Conservation (phyloP, 1,140 invertebrate species). For the Trypoxylus dichotomus region DNA sequence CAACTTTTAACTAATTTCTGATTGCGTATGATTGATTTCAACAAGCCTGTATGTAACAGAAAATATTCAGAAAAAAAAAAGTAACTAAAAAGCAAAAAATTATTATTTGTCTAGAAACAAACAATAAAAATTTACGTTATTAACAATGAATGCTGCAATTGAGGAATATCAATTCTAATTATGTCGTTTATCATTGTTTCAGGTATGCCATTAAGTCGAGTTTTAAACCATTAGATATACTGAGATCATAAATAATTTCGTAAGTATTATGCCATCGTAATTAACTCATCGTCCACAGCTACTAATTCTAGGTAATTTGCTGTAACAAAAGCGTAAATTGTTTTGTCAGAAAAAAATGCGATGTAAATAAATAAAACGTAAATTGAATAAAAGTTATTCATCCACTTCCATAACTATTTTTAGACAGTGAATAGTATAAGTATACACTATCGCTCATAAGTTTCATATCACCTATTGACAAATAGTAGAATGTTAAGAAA, state of each 20-base stretch:
- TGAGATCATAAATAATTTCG: conserved; percentile 7
- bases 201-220: neutral
- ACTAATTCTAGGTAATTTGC: neutral
- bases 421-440: neutral
- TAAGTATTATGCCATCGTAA: neutral
- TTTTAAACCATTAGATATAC: neutral
- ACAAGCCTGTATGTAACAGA: too few species aligned
- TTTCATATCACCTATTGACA: too few species aligned
- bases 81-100: too few species aligned
- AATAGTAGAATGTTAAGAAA: too few species aligned
- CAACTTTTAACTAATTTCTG: too few species aligned
- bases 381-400: neutral
- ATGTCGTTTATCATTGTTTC: neutral
- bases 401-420: neutral
- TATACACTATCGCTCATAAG: too few species aligned
- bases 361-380: neutral
- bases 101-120: too few species aligned
- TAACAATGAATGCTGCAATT: too few species aligned
- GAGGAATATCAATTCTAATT: neutral
- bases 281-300: neutral
- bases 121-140: too few species aligned
- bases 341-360: neutral
- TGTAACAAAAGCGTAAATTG: neutral
- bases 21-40: too few species aligned
- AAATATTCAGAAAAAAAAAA: too few species aligned